Evolutionary conservation across 2,113 vertebrate species (phyloP).

Genomic region (Catharus fuscescens): DNA sequence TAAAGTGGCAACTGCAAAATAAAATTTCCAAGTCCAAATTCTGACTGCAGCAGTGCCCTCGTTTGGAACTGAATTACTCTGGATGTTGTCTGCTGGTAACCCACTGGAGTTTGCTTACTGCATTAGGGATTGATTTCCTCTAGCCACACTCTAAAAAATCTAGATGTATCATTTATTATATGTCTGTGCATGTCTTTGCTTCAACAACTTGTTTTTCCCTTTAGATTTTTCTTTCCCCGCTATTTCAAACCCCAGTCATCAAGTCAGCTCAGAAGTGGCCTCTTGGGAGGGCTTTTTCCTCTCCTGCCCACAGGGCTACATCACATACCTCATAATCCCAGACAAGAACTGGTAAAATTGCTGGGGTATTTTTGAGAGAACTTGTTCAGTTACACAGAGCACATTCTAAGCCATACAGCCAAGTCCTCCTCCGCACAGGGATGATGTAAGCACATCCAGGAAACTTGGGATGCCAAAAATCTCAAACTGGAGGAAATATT

Average conservation of each 20-base stretch:
- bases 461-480: constrained; percentile 61
- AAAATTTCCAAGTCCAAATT: not conserved
- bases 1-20: not conserved
- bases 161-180: not conserved
- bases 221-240: not conserved
- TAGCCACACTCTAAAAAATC: not conserved
- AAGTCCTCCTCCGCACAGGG: constrained; percentile 52
- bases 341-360: constrained; percentile 43
- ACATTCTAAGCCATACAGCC: constrained; percentile 35
- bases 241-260: not conserved
- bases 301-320: not conserved
- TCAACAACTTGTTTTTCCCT: not conserved
- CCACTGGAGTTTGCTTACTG: not conserved
- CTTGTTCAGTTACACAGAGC: constrained; percentile 40
- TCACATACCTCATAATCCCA: not conserved
- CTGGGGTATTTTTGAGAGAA: constrained; percentile 40
- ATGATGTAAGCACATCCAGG: constrained; percentile 70
- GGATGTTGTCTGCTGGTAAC: not conserved
- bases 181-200: not conserved
- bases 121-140: not conserved
- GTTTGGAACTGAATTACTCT: not conserved
- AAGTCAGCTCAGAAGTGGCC: constrained; percentile 48
- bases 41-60: not conserved
- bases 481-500: constrained; percentile 53
- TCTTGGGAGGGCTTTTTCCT: constrained; percentile 53